These are phyloP conservation scores for Serripes groenlandicus DNA, from an alignment of 2,888 invertebrate genomes.

Conservation along the genomic window DNA sequence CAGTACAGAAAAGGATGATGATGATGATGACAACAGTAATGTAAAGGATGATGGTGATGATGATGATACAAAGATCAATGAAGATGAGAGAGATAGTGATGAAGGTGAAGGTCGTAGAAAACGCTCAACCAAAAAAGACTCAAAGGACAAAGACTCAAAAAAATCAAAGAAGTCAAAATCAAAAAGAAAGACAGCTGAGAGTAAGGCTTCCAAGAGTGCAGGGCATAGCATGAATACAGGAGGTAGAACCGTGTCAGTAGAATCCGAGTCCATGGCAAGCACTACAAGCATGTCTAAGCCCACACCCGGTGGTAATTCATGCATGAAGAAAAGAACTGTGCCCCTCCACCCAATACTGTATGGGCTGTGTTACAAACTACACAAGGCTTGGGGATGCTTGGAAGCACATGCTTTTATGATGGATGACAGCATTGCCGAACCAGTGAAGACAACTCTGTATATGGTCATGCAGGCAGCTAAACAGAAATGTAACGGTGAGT, in stretches of 20 bases:
- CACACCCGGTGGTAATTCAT: background rate
- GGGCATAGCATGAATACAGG: background rate
- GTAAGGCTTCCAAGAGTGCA: background rate
- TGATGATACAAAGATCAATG: background rate
- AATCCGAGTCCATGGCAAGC: background rate
- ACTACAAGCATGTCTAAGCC: background rate
- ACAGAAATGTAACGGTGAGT: slow-evolving; percentile 58
- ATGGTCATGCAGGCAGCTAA: slow-evolving; percentile 33
- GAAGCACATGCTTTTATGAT: slow-evolving; percentile 24
- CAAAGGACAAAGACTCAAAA: background rate
- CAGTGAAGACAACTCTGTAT: slow-evolving; percentile 19
- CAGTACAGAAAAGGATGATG: background rate
- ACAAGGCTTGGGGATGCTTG: slow-evolving; percentile 36
- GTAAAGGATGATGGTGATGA: slow-evolving; percentile 9
- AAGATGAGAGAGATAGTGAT: slow-evolving; percentile 9
- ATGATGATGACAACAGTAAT: slow-evolving; percentile 23
- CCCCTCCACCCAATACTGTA: slow-evolving; percentile 37
- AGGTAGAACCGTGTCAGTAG: background rate
- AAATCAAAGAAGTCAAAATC: background rate
- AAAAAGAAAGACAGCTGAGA: background rate
- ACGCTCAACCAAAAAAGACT: background rate
- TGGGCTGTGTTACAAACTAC: slow-evolving; percentile 35
- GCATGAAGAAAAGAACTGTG: slow-evolving; percentile 28
- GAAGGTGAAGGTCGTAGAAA: background rate
- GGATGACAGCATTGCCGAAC: slow-evolving; percentile 11